Conservation (phyloP, 2,113 vertebrate genomes). For the Rhynchomys soricoides region DNA sequence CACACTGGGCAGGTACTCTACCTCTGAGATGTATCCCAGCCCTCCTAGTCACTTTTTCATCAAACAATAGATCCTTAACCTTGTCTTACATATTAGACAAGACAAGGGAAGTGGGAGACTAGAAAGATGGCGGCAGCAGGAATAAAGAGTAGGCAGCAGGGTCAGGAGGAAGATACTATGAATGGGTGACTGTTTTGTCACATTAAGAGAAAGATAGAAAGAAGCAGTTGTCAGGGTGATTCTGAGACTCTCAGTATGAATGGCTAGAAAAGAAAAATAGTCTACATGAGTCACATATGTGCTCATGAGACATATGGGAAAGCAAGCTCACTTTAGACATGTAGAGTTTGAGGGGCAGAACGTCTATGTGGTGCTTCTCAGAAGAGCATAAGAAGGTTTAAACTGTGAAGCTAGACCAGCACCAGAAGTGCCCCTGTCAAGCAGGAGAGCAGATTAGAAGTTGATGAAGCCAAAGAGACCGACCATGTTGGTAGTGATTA, state of each 20-base stretch:
- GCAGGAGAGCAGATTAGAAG: constrained; percentile 17
- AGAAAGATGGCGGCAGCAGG: not conserved
- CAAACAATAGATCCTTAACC: not conserved
- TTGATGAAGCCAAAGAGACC: not conserved
- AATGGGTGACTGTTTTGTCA: not conserved
- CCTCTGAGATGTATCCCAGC: not conserved
- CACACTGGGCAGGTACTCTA: not conserved
- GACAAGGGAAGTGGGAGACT: not conserved
- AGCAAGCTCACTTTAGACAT: not conserved
- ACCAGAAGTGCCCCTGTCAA: not conserved
- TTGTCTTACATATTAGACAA: not conserved
- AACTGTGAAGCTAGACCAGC: not conserved
- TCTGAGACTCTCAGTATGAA: not conserved
- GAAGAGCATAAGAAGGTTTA: constrained; percentile 29
- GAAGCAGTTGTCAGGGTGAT: not conserved
- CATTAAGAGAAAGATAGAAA: not conserved
- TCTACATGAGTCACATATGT: too few species aligned
- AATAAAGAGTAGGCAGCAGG: not conserved
- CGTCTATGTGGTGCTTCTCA: constrained; percentile 12
- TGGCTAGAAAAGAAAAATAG: not conserved
- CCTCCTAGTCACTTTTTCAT: constrained; percentile 15
- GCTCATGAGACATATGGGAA: not conserved
- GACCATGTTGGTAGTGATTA: not conserved
- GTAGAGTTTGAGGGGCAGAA: not conserved
- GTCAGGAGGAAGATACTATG: not conserved